Percentiles rank a stretch among this genome's conserved stretches.
Evolutionary conservation across 2,888 invertebrate species (phyloP).

Genomic region (Sialis lutaria): DNA sequence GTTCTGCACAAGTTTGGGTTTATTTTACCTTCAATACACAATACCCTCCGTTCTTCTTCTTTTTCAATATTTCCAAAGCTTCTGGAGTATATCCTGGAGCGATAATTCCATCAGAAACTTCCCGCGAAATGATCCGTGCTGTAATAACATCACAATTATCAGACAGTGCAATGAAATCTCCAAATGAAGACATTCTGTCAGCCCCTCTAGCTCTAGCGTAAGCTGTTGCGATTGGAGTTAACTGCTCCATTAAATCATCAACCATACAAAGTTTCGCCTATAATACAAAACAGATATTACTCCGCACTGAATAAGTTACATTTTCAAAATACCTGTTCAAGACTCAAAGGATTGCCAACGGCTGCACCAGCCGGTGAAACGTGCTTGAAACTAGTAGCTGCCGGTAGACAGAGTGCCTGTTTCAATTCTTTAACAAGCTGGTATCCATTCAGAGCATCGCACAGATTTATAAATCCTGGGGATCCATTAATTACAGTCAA

Average conservation of each 20-base stretch:
- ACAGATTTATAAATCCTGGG: constrained; percentile 94
- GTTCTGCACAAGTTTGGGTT: not conserved
- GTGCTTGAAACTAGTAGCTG: constrained; percentile 95
- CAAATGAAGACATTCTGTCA: constrained; percentile 98
- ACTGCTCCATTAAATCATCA: constrained; percentile 51
- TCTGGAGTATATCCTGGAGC: constrained; percentile 79
- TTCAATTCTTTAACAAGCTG: constrained; percentile 85
- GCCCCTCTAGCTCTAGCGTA: constrained; percentile 95
- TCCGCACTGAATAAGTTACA: not conserved
- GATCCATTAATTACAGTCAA: constrained; percentile 81
- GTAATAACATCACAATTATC: constrained; percentile 80
- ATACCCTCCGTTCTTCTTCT: constrained; percentile 89
- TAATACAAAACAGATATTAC: constrained; percentile 4
- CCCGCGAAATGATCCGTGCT: constrained; percentile 78
- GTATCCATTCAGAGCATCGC: constrained; percentile 95
- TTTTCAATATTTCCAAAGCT: constrained; percentile 71
- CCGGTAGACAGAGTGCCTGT: constrained; percentile 61
- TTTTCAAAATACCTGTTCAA: constrained; percentile 34
- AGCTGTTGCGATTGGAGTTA: constrained; percentile 74
- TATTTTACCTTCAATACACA: constrained; percentile 60
- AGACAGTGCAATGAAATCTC: constrained; percentile 91
- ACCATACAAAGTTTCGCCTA: constrained; percentile 89
- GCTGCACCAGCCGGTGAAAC: constrained; percentile 97
- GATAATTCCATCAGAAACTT: constrained; percentile 97
- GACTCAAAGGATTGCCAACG: constrained; percentile 62